phyloP scores from a whole-genome alignment of 2,113 vertebrate genomes.

The Mohoua ochrocephala region DNA sequence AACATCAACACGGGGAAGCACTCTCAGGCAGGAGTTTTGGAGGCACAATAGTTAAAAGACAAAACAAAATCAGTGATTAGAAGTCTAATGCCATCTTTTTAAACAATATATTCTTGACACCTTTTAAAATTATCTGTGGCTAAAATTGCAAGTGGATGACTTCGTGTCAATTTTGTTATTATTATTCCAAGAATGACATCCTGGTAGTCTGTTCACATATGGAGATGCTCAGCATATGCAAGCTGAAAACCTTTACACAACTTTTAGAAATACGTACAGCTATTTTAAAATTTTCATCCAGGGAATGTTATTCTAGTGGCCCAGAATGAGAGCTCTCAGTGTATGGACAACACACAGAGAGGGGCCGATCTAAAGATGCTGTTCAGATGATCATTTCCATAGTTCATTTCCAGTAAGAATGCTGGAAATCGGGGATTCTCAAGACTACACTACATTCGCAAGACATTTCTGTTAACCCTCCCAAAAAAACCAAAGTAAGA shows the following conservation, averaged over 20 bases:
- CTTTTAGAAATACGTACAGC: neutral
- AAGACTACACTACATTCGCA: neutral
- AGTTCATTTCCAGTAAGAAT: neutral
- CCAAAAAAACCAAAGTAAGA: neutral
- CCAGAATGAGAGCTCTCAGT: neutral
- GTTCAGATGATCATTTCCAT: neutral
- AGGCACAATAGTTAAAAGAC: neutral
- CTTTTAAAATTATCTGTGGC: neutral
- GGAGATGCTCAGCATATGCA: neutral
- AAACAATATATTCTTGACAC: neutral
- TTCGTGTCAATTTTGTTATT: neutral
- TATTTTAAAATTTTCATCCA: neutral
- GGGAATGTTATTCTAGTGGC: neutral
- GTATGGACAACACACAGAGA: neutral
- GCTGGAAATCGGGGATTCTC: neutral
- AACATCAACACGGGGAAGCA: neutral
- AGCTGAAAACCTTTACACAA: neutral
- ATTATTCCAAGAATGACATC: neutral
- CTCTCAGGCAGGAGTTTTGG: neutral
- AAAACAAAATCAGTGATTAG: neutral
- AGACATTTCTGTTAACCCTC: neutral
- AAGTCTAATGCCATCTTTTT: neutral
- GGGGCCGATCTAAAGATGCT: neutral
- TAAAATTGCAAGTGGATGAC: neutral
- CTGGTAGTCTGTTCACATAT: neutral